Percentiles rank a stretch among this genome's conserved stretches.
Conservation (phyloP, 2,888 invertebrate species). For the Trichopoda pennipes region DNA sequence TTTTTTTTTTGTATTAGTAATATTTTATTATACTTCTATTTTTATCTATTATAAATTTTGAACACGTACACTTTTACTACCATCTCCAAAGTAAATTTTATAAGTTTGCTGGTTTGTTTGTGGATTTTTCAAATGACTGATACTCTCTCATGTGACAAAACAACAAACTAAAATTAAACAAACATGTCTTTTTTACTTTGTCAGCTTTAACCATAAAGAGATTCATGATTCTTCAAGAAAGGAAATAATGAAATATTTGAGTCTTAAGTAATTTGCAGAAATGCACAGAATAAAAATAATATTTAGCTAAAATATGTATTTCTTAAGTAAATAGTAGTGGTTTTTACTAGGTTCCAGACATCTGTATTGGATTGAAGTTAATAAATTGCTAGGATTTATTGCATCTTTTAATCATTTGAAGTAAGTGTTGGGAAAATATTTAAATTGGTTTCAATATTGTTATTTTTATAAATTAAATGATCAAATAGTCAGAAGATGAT, state of each 20-base stretch:
- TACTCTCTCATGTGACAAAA: slow-evolving; percentile 32
- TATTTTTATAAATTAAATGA: no score
- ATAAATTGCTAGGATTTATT: no score
- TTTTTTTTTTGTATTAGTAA: neutral
- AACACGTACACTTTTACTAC: slow-evolving; percentile 57
- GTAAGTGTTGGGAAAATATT: no score
- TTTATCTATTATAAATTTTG: slow-evolving; percentile 55
- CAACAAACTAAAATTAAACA: neutral
- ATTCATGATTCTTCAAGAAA: slow-evolving; percentile 15
- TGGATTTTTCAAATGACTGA: slow-evolving; percentile 22
- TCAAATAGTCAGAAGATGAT: no score
- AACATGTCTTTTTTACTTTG: slow-evolving; percentile 28
- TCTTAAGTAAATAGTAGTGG: no score
- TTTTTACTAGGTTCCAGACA: no score
- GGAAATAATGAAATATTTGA: slow-evolving; percentile 30
- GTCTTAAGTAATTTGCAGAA: slow-evolving; percentile 33
- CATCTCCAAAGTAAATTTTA: slow-evolving; percentile 45
- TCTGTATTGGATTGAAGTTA: no score
- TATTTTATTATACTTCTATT: slow-evolving; percentile 17
- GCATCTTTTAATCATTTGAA: no score
- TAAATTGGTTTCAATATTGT: no score
- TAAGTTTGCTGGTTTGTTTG: slow-evolving; percentile 9
- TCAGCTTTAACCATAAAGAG: slow-evolving; percentile 38
- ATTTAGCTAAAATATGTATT: no score
- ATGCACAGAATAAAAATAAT: neutral